These are phyloP conservation scores for Nymphalis c-album DNA, from an alignment of 2,888 invertebrate species.

Conservation along the genomic window DNA sequence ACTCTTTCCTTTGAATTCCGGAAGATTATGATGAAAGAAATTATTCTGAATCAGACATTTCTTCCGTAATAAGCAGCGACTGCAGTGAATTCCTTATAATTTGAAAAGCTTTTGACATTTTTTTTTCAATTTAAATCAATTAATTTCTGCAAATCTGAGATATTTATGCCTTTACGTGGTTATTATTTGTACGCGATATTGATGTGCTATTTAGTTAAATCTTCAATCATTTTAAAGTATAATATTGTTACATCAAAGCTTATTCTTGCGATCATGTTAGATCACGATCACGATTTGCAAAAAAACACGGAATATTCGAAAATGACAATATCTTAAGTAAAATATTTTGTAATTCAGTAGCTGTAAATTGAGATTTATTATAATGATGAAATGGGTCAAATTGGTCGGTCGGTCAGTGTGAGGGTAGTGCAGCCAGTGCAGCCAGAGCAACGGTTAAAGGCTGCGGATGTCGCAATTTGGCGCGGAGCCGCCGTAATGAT, in stretches of 20 bases:
- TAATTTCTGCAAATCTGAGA: background rate
- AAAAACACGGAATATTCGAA: background rate
- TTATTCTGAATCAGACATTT: slow-evolving; percentile 21
- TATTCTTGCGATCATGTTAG: no score
- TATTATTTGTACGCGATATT: background rate
- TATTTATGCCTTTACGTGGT: background rate
- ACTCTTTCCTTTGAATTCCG: slow-evolving; percentile 18
- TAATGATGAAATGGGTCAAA: slow-evolving; percentile 40
- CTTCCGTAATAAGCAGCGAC: slow-evolving; percentile 18
- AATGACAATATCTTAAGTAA: slow-evolving; percentile 1
- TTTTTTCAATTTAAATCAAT: background rate
- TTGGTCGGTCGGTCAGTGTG: slow-evolving; percentile 37
- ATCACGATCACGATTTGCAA: no score
- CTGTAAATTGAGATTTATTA: slow-evolving; percentile 28
- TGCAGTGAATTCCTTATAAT: slow-evolving; percentile 11
- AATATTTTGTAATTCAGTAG: slow-evolving; percentile 4
- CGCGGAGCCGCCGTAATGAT: slow-evolving; percentile 66
- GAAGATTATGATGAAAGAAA: slow-evolving; percentile 22
- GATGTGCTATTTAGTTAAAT: no score
- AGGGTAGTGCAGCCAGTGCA: slow-evolving; percentile 36
- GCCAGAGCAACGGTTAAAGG: slow-evolving; percentile 41
- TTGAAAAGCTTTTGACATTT: slow-evolving; percentile 10
- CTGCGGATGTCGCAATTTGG: slow-evolving; percentile 75
- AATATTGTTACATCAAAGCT: no score
- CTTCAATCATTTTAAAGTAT: no score